phyloP scores from a whole-genome alignment of 2,797 vertebrate species.

The Helostoma temminkii region DNA sequence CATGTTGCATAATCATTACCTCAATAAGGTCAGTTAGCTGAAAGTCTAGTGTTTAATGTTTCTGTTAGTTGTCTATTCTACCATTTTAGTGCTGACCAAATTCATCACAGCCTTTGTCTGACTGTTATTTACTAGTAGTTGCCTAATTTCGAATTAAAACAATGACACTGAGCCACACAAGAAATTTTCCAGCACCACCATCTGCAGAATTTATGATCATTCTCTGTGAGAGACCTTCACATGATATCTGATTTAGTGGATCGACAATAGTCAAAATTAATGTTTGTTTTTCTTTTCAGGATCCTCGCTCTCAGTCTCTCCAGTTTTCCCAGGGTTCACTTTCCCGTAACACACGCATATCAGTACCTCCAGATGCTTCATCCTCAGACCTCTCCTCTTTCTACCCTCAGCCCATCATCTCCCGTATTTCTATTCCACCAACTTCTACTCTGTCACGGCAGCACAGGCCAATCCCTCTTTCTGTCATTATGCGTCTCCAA shows the following conservation, averaged over 20 bases:
- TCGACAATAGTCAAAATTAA: background rate
- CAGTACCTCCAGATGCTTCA: constrained; percentile 75
- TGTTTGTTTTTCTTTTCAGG: constrained; percentile 49
- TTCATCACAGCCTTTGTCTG: no score
- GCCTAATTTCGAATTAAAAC: background rate
- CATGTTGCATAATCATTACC: no score
- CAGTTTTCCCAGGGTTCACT: constrained; percentile 68
- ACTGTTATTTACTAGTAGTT: background rate
- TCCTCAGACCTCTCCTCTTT: constrained; percentile 76
- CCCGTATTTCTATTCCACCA: constrained; percentile 90
- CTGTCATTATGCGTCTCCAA: constrained; percentile 93
- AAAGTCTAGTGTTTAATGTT: no score
- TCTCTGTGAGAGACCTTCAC: background rate
- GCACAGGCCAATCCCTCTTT: constrained; percentile 89
- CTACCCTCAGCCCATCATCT: constrained; percentile 84
- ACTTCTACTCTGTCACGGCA: constrained; percentile 60
- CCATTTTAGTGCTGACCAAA: no score
- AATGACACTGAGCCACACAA: background rate
- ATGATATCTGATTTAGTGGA: background rate
- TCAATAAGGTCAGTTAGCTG: background rate
- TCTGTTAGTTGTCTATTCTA: background rate
- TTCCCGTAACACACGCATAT: constrained; percentile 68
- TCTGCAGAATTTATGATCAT: background rate
- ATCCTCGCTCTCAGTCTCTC: constrained; percentile 63
- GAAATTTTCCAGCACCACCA: background rate